Conservation (phyloP, 2,888 invertebrate genomes). For the Thyatira batis region DNA sequence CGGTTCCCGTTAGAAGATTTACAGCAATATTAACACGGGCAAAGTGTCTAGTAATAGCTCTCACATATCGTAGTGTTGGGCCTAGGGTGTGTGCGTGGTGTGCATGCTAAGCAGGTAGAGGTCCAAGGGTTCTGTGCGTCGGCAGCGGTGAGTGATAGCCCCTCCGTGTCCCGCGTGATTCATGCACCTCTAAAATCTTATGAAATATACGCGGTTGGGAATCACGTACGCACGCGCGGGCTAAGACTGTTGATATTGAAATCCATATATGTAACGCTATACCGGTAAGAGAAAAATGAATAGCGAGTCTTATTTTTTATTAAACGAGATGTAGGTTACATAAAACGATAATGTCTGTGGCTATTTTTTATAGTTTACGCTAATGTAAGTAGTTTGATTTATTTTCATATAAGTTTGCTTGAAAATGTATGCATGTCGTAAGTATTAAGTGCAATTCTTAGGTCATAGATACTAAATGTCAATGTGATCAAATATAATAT, state of each 20-base stretch:
- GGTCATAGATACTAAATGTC: background rate
- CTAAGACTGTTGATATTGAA: slow-evolving; percentile 82
- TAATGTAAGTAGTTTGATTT: background rate
- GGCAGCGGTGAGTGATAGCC: slow-evolving; percentile 79
- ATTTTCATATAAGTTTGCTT: no score
- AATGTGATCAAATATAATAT: background rate
- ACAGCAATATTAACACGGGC: slow-evolving; percentile 79
- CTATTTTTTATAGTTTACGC: background rate
- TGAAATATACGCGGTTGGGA: slow-evolving; percentile 78
- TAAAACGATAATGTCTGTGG: background rate
- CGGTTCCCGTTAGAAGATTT: slow-evolving; percentile 69
- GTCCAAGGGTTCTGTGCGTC: slow-evolving; percentile 68
- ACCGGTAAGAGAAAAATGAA: slow-evolving; percentile 51
- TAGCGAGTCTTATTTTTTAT: slow-evolving; percentile 8
- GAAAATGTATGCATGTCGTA: no score
- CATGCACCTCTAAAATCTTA: slow-evolving; percentile 83
- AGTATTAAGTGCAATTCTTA: background rate
- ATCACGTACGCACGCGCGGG: slow-evolving; percentile 78
- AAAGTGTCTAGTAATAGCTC: slow-evolving; percentile 83
- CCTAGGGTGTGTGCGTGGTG: slow-evolving; percentile 72
- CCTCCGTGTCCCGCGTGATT: slow-evolving; percentile 79
- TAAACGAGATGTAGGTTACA: background rate
- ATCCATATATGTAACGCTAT: slow-evolving; percentile 76
- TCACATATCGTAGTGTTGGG: slow-evolving; percentile 81
- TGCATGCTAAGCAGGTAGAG: slow-evolving; percentile 74